These are phyloP conservation scores for Sphaerophoria rueppellii DNA, from an alignment of 2,888 invertebrate genomes.

Conservation along the genomic window DNA sequence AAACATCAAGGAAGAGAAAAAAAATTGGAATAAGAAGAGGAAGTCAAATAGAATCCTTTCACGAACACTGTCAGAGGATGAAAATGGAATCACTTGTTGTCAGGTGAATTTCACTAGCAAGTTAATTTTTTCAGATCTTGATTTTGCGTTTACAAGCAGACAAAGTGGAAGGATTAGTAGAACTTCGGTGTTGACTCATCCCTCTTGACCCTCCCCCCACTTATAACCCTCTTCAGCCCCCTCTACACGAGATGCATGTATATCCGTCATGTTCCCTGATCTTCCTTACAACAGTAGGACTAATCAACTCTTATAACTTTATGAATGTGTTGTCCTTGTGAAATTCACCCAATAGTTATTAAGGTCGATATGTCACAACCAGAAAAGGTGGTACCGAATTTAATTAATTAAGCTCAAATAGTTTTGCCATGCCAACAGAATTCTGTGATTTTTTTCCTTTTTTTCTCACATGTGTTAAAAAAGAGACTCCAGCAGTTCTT, in stretches of 20 bases:
- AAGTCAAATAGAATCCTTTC: not conserved
- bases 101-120: not conserved
- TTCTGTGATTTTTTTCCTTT: constrained; percentile 9
- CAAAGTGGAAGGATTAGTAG: no score
- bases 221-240: no score
- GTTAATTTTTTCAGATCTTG: no score
- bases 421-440: constrained; percentile 41
- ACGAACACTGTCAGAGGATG: not conserved
- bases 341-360: not conserved
- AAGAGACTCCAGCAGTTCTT: not conserved
- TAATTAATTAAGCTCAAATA: constrained; percentile 68
- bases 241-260: no score
- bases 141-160: not conserved
- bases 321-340: not conserved
- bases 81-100: not conserved
- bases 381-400: constrained; percentile 61
- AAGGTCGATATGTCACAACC: constrained; percentile 40
- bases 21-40: not conserved
- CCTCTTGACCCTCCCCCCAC: no score
- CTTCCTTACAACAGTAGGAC: no score
- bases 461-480: not conserved
- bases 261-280: no score
- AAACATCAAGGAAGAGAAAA: constrained; percentile 7
- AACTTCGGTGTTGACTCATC: no score
- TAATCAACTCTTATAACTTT: no score